phyloP scores from a whole-genome alignment of 2,113 vertebrate species.

The Microtus montanus region DNA sequence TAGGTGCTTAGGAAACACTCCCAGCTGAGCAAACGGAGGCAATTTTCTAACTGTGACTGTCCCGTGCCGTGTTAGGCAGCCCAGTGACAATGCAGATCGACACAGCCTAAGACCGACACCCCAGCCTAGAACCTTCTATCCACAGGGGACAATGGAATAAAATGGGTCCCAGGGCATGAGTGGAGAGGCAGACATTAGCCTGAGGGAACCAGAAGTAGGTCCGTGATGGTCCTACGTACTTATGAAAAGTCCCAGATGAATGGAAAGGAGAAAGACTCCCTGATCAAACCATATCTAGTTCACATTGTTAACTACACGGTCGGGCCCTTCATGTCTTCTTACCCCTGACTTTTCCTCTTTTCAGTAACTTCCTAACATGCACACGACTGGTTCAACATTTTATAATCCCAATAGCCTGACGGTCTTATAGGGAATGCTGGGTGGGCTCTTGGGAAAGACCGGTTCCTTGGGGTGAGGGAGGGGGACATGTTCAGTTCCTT shows the following conservation, averaged over 20 bases:
- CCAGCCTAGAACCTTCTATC: background rate
- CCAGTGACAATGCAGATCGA: background rate
- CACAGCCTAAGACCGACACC: background rate
- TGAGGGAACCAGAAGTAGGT: background rate
- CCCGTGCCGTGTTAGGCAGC: background rate
- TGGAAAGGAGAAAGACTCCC: background rate
- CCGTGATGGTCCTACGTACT: background rate
- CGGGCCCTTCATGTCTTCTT: background rate
- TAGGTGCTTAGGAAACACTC: slow-evolving; percentile 41
- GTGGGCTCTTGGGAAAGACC: background rate
- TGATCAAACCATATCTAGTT: background rate
- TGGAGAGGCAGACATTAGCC: background rate
- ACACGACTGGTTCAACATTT: background rate
- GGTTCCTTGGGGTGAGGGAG: background rate
- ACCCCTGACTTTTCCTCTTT: background rate
- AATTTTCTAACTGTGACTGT: fast-evolving
- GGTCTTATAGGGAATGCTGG: background rate
- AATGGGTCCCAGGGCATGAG: background rate
- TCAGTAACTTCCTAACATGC: background rate
- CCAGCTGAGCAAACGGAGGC: background rate
- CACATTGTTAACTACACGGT: background rate
- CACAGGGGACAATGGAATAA: background rate
- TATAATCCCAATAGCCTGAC: background rate
- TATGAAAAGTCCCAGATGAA: background rate
- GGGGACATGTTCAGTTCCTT: background rate